These are phyloP conservation scores for Empidonax traillii DNA, from an alignment of 2,113 vertebrate species.

Conservation along the genomic window DNA sequence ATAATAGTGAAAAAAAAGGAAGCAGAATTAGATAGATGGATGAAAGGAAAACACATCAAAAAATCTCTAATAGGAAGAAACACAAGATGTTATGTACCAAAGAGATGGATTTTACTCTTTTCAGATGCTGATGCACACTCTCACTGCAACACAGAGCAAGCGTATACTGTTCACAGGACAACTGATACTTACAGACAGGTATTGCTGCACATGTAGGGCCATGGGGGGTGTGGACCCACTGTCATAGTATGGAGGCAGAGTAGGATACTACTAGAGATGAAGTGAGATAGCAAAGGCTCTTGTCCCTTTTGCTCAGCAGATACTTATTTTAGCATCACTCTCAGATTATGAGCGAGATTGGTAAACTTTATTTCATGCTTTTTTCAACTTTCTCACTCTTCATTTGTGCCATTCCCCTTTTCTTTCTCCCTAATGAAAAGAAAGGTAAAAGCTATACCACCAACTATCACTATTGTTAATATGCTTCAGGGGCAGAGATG, in stretches of 20 bases:
- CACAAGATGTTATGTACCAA: not conserved
- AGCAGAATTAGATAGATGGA: not conserved
- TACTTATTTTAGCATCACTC: not conserved
- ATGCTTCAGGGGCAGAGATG: not conserved
- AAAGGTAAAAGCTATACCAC: not conserved
- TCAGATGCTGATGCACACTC: rapidly evolving
- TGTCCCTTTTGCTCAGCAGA: not conserved
- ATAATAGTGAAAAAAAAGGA: not conserved
- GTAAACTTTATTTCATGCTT: not conserved
- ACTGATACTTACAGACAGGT: not conserved
- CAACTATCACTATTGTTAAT: not conserved
- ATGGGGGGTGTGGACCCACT: not conserved
- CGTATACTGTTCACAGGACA: not conserved
- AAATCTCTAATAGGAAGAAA: not conserved
- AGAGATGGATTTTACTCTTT: not conserved
- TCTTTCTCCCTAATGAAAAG: not conserved
- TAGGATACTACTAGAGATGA: not conserved
- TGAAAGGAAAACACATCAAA: not conserved
- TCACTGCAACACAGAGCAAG: not conserved
- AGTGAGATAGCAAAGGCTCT: not conserved
- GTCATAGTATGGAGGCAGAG: rapidly evolving
- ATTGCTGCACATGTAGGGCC: not conserved
- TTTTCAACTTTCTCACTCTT: not conserved
- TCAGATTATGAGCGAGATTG: not conserved
- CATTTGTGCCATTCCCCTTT: not conserved